Percentiles rank a stretch among this genome's conserved stretches.
Evolutionary conservation across 2,113 vertebrate genomes (phyloP).

Genomic region (Proterorhinus semilunaris): DNA sequence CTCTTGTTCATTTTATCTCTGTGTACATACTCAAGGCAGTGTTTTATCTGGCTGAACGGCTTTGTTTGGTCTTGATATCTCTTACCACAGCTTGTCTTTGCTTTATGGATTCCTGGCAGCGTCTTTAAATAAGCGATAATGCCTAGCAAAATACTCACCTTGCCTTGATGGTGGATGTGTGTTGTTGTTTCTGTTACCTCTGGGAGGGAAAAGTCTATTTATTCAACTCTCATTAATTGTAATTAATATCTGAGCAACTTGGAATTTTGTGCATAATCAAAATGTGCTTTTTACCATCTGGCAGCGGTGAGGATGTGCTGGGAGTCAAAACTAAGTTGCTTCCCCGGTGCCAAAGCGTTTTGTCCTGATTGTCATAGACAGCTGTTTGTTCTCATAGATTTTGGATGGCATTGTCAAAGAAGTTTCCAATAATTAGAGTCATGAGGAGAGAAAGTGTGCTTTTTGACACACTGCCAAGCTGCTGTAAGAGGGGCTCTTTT

Average conservation of each 20-base stretch:
- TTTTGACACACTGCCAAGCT: slow-evolving; percentile 63
- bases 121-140: slow-evolving; percentile 80
- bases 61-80: slow-evolving; percentile 84
- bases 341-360: slow-evolving; percentile 55
- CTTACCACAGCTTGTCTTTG: slow-evolving; percentile 80
- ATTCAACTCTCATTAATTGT: slow-evolving; percentile 48
- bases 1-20: slow-evolving; percentile 73
- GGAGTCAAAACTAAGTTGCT: slow-evolving; percentile 47
- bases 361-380: slow-evolving; percentile 69
- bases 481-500: slow-evolving; percentile 50
- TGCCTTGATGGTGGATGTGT: slow-evolving; percentile 62
- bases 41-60: slow-evolving; percentile 77
- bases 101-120: slow-evolving; percentile 78
- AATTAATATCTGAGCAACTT: slow-evolving; percentile 42
- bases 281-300: slow-evolving; percentile 55
- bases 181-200: slow-evolving; percentile 41
- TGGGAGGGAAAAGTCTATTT: slow-evolving; percentile 32
- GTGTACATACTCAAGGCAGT: slow-evolving; percentile 77
- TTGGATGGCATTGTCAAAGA: slow-evolving; percentile 68
- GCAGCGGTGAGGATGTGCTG: slow-evolving; percentile 38
- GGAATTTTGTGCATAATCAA: slow-evolving; percentile 36
- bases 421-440: slow-evolving; percentile 69
- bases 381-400: slow-evolving; percentile 74
- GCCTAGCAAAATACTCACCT: slow-evolving; percentile 73
- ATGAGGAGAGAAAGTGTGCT: slow-evolving; percentile 56